Evolutionary conservation across 2,888 invertebrate species (phyloP), one percentile per base, ranked within the genome.

Genomic region (Leucophora obtusa): DNA sequence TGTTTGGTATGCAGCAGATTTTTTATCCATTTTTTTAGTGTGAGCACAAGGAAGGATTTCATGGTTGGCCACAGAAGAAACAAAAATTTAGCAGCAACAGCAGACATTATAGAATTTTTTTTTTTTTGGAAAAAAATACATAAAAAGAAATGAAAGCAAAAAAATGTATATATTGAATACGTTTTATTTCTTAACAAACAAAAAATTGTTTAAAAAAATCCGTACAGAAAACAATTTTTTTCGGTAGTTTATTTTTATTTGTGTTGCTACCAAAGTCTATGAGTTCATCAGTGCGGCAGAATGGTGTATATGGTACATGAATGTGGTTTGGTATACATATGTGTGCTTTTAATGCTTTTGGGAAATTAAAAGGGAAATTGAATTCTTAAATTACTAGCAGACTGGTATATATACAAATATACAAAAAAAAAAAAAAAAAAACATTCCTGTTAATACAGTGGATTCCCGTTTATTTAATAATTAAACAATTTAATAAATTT

Each of bases 291-390:
- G 50, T 69, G 62, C 17, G 38, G 53, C 11, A 63, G n/a, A 17
- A 17, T 38, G 60, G 53, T 50, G 15, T 35, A 21, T 28, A 50
- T 60, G 53, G 51, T 60, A 14, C 33, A 53, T 43, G 17, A 58
- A 21, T 60, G 28, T 51, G 21, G 10, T 24, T 7, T 14, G 11
- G 28, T 35, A 11, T 21, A 24, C 33, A 33, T 35, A n/a, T 71
- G 63, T 63, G 43, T 77, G 73, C 62, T 66, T 73, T 83, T 82
- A 87, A 87, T 86, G 87, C 86, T 87, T 86, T 86, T 84, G 85
- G 88, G 86, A 86, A 88, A 88, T 88, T 87, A 75, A 80, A 75
- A 83, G 76, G 80, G 83, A 83, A 83, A 83, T 83, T 82, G 82
- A 83, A 83, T 83, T 83, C 66, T 73, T 60, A 77, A 81, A 71